These are phyloP conservation scores for Willowsia nigromaculata DNA, from an alignment of 2,888 invertebrate genomes.

Conservation along the genomic window DNA sequence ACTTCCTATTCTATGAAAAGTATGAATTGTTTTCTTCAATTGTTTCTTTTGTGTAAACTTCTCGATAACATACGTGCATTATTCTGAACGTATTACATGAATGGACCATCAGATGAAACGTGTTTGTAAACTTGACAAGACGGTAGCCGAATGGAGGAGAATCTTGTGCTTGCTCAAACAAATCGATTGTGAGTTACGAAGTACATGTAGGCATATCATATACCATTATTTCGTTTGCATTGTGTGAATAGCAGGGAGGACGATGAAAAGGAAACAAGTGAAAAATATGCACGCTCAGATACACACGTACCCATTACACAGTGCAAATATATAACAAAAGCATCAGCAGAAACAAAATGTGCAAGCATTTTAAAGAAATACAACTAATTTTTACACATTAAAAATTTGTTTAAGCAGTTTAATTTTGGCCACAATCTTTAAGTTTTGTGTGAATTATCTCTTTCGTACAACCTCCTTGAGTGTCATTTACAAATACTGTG, in stretches of 20 bases:
- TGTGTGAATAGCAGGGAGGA: background rate
- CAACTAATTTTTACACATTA: background rate
- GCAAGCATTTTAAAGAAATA: background rate
- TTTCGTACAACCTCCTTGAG: background rate
- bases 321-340: background rate
- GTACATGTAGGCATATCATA: background rate
- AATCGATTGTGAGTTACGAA: background rate
- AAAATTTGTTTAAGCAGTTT: background rate
- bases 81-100: background rate
- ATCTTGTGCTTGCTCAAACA: background rate
- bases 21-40: background rate
- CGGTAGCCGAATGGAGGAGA: background rate
- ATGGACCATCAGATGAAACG: constrained; percentile 58
- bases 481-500: background rate
- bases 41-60: background rate
- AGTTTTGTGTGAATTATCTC: background rate
- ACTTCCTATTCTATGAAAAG: background rate
- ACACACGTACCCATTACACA: background rate
- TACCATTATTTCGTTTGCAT: background rate
- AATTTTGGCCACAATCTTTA: background rate
- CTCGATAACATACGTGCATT: background rate
- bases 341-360: background rate
- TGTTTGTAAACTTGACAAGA: constrained; percentile 63
- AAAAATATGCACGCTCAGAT: background rate
- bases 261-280: background rate